Evolutionary conservation across 64 coral and sea anemone genomes (phyloP), one percentile per base, ranked within the genome.

Genomic region (Hydrozoanthus tunicans): DNA sequence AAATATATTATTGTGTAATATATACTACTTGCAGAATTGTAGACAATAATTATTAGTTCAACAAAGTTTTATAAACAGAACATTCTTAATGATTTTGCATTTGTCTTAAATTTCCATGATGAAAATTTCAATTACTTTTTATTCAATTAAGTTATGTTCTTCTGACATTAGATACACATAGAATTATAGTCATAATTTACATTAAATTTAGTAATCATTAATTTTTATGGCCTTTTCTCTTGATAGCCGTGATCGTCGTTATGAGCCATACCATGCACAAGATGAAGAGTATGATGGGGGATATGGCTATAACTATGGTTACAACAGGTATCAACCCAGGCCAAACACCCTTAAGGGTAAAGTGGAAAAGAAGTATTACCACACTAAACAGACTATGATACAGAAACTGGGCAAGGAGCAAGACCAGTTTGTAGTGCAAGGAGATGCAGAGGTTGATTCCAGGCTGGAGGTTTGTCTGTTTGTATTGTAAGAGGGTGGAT

Each of bases 401-500:
- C 89, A 99, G 69, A 99, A 99, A 52, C 60, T 99, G 8, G 97
- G 97, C 53, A 99, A 99, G 59, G 92, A 96, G 53, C 97, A 99
- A 79, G 97, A 99, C 64, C 78, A 70, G 53, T 99, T 90, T 94
- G 97, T 99, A 3, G 94, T 99, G 20, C 94, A 94, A 60, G 97
- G 97, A 79, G 97, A 99, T 93, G 92, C 94, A 77, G 97, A 99
- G 71, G 97, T 99, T 58, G 97, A 99, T 81, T 94, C 97, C 32
- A 93, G 97, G 8, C 93, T 98, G 53, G 85, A 92, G 92, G 95
- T 96, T 92, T 62, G 56, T 68, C 51, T 62, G 14, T 62, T 59
- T 32, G 8, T 3, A 5, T 72, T 17, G 24, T 24, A 32, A 12
- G 12, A 51, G 3, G 6, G 12, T 43, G 32, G 32, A 43, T 43